Evolutionary conservation across 2,113 vertebrate species (phyloP).

Genomic region (Apistogramma diplotaenia): DNA sequence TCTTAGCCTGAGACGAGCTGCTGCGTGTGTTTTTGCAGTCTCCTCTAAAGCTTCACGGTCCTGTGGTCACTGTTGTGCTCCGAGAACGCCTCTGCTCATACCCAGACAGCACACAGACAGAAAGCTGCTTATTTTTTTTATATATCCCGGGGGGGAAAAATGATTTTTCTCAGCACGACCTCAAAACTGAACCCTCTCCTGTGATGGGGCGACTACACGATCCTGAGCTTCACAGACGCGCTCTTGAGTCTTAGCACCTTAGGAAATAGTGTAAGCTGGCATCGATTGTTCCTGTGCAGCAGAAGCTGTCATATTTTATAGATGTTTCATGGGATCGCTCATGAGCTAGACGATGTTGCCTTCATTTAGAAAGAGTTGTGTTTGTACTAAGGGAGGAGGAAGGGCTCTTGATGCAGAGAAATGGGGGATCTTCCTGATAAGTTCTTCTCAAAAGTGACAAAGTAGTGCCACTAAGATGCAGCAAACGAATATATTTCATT

Average conservation of each 20-base stretch:
- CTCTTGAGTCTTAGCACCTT: not conserved
- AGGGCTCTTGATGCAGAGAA: slow-evolving; percentile 58
- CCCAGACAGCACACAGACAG: slow-evolving; percentile 68
- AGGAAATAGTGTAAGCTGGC: slow-evolving; percentile 21
- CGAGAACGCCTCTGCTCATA: slow-evolving; percentile 74
- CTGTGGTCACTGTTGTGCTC: slow-evolving; percentile 78
- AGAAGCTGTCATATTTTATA: slow-evolving; percentile 59
- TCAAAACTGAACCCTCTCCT: slow-evolving; percentile 52
- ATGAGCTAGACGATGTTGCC: slow-evolving; percentile 54
- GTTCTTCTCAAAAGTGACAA: slow-evolving; percentile 65
- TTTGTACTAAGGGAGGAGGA: slow-evolving; percentile 57
- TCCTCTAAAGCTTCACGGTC: slow-evolving; percentile 81
- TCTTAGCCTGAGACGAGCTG: slow-evolving; percentile 76
- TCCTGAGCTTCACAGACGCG: not conserved
- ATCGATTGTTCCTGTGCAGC: slow-evolving; percentile 30
- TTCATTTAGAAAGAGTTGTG: slow-evolving; percentile 69
- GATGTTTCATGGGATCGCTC: slow-evolving; percentile 59
- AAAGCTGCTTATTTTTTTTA: slow-evolving; percentile 77
- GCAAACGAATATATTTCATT: slow-evolving; percentile 66
- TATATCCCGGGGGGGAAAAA: slow-evolving; percentile 39
- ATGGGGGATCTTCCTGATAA: slow-evolving; percentile 57
- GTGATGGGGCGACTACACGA: slow-evolving; percentile 7
- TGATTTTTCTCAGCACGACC: slow-evolving; percentile 49
- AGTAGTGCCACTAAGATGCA: slow-evolving; percentile 61
- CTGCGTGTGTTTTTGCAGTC: slow-evolving; percentile 72